Percentiles rank a stretch among this genome's conserved stretches.
These are phyloP conservation scores for Drosophila cardini DNA, from an alignment of 1,140 invertebrate genomes.

Conservation along the genomic window DNA sequence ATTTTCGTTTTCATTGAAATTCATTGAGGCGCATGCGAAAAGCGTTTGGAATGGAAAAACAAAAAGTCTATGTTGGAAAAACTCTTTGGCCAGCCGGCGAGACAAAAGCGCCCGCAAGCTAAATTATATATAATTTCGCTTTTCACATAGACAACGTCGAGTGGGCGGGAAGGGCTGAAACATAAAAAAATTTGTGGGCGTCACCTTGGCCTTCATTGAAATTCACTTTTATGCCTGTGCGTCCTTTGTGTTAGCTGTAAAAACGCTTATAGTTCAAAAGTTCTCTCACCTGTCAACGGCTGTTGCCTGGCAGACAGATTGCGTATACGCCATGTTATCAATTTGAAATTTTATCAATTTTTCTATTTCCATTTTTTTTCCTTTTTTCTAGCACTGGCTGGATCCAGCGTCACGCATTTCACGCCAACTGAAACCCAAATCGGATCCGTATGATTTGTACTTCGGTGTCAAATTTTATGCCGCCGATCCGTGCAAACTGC, in stretches of 20 bases:
- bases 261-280: slow-evolving; percentile 37
- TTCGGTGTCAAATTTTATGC: slow-evolving; percentile 99
- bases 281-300: slow-evolving; percentile 27
- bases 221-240: slow-evolving; percentile 45
- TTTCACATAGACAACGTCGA: slow-evolving; percentile 37
- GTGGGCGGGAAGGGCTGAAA: neutral
- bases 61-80: slow-evolving; percentile 38
- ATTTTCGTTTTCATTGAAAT: slow-evolving; percentile 82
- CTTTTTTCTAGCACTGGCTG: slow-evolving; percentile 91
- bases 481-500: slow-evolving; percentile 97
- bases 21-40: slow-evolving; percentile 69
- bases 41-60: slow-evolving; percentile 57
- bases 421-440: slow-evolving; percentile 91
- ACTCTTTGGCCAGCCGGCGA: slow-evolving; percentile 64
- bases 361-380: slow-evolving; percentile 66
- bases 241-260: slow-evolving; percentile 22
- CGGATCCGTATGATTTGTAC: slow-evolving; percentile 95
- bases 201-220: slow-evolving; percentile 56
- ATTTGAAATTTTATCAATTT: slow-evolving; percentile 32
- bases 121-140: slow-evolving; percentile 77
- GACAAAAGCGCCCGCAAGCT: slow-evolving; percentile 48
- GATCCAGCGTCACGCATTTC: slow-evolving; percentile 93
- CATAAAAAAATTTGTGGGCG: neutral
- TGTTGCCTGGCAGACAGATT: slow-evolving; percentile 13
- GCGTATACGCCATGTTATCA: slow-evolving; percentile 22